Evolutionary conservation across 2,113 vertebrate genomes (phyloP).

Genomic region (Notiomystis cincta): DNA sequence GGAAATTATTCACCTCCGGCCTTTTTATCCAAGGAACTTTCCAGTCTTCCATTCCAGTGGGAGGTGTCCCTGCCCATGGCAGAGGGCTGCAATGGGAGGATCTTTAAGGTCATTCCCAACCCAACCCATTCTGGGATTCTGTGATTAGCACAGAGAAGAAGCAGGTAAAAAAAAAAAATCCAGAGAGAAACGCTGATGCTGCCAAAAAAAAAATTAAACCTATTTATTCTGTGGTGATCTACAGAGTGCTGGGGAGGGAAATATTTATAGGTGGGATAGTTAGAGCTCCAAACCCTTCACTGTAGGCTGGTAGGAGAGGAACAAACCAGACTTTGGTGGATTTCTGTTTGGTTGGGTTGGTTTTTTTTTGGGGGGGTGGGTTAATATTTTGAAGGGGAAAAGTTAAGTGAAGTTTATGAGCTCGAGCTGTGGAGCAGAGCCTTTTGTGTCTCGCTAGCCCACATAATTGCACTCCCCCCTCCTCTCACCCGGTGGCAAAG

Average conservation of each 20-base stretch:
- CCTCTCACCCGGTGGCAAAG: constrained; percentile 26
- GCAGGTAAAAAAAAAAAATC: rapidly evolving
- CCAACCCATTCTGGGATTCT: neutral
- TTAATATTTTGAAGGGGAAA: neutral
- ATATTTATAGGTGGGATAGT: neutral
- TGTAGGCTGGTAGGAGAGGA: neutral
- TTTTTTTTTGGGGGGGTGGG: neutral
- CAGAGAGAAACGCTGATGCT: neutral
- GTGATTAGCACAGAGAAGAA: neutral
- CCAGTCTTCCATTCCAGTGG: neutral
- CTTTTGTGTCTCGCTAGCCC: constrained; percentile 6
- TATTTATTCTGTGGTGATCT: neutral
- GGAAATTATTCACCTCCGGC: neutral
- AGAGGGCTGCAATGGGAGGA: neutral
- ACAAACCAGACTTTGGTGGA: neutral
- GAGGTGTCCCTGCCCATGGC: neutral
- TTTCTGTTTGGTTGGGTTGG: neutral
- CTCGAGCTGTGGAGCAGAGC: neutral
- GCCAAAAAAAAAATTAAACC: neutral
- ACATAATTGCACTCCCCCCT: constrained; percentile 41
- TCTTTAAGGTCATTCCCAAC: neutral
- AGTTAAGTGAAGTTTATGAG: constrained; percentile 22
- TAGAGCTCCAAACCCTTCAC: neutral
- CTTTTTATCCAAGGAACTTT: neutral
- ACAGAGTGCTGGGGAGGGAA: neutral